These are phyloP conservation scores for Monoplex corrugatus DNA, from an alignment of 2,888 invertebrate species.

Conservation along the genomic window DNA sequence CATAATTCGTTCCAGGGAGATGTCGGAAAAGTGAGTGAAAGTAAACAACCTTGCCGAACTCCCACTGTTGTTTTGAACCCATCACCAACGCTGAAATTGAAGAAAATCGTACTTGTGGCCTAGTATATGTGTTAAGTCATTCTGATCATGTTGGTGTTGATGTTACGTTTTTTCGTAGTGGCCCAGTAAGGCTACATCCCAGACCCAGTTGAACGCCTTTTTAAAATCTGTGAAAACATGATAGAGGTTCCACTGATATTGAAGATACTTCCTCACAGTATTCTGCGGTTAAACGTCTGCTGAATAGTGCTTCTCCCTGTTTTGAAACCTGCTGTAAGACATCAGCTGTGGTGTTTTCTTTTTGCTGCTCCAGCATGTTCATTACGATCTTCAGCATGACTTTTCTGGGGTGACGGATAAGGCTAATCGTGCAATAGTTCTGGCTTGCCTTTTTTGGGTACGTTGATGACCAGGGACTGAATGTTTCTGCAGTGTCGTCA, in stretches of 20 bases:
- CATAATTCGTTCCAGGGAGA: background rate
- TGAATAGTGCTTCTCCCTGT: conserved; percentile 5
- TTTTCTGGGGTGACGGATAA: conserved; percentile 26
- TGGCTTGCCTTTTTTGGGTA: conserved; percentile 20
- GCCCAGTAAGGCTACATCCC: conserved; percentile 1
- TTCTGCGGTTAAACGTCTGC: conserved; percentile 28
- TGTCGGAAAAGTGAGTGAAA: background rate
- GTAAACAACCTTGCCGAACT: background rate
- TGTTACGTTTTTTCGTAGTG: conserved; percentile 6
- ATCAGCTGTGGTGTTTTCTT: conserved; percentile 29
- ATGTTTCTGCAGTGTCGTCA: too few relatives aligned
- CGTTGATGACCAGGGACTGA: background rate
- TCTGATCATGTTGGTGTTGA: background rate
- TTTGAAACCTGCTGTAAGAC: conserved; percentile 34
- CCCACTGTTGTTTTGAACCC: conserved; percentile 1
- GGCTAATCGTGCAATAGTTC: background rate
- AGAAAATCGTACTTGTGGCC: too few relatives aligned
- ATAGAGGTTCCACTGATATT: conserved; percentile 11
- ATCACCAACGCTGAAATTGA: too few relatives aligned
- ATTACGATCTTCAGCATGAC: conserved; percentile 39
- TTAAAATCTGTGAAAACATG: conserved; percentile 29
- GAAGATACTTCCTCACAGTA: background rate
- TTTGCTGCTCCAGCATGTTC: conserved; percentile 16
- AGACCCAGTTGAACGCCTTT: conserved; percentile 21
- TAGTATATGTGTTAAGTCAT: background rate